Percentiles rank a stretch among this genome's conserved stretches.
Evolutionary conservation across 2,888 invertebrate genomes (phyloP).

Genomic region (Quadroppia sp.): DNA sequence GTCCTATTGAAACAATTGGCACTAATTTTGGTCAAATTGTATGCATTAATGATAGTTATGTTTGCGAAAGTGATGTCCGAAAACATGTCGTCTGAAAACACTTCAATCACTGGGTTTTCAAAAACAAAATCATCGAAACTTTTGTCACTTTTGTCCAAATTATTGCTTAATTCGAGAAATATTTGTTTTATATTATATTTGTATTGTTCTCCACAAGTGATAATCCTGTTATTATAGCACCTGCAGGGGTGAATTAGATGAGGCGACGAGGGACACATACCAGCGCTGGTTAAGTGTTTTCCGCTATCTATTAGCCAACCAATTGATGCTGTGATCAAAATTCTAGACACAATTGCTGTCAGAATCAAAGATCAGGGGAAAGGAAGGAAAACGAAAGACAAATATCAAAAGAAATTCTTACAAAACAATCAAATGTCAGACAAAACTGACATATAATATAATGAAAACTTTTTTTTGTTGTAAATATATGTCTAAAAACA

Average conservation of each 20-base stretch:
- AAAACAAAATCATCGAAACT: constrained; percentile 33
- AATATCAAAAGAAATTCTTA: background rate
- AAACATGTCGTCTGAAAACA: constrained; percentile 35
- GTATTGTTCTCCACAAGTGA: constrained; percentile 28
- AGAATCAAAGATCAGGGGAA: background rate
- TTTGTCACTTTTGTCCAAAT: constrained; percentile 19
- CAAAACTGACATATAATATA: background rate
- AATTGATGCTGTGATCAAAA: background rate
- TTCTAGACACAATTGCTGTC: constrained; percentile 12
- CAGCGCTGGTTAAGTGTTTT: background rate
- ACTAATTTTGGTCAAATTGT: background rate
- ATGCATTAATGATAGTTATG: constrained; percentile 32
- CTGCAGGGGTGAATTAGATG: constrained; percentile 30
- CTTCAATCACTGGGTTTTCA: constrained; percentile 23
- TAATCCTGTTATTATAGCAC: constrained; percentile 32
- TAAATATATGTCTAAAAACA: background rate
- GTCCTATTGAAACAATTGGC: constrained; percentile 31
- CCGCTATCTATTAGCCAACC: background rate
- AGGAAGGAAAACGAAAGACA: background rate
- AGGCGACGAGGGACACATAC: constrained; percentile 27
- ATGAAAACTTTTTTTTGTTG: background rate
- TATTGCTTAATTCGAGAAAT: constrained; percentile 21
- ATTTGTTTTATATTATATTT: constrained; percentile 37
- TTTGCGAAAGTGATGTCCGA: constrained; percentile 32
- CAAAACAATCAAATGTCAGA: background rate